Base-by-base conservation (phyloP, 2,113 vertebrate species). In the Opisthocomus hoazin region DNA sequence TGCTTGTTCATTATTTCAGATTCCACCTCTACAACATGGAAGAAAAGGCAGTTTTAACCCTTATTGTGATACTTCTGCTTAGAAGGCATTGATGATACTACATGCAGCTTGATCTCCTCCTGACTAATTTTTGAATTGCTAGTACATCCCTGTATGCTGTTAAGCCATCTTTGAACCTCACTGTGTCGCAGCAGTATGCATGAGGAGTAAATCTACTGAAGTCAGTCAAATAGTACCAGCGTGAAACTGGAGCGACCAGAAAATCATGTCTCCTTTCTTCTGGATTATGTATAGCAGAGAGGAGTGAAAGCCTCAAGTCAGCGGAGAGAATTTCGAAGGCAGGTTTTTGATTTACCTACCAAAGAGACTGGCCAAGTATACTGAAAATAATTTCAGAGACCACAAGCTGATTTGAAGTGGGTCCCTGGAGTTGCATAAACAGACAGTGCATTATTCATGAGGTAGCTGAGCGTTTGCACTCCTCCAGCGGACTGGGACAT, bases 251-350 rank as follows among this genome's bases (percentile, higher is more conserved):
- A 92, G 82, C 79, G 93, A 96, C 93, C 87, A 87, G 57, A 75
- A 93, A 87, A 84, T 93, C 89, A 70, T 56, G 70, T 92, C 87
- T 79, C 54, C 78, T 95, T 94, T 94, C 68, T 73, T 84, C 46
- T 74, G 76, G 45, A 63, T 94, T 93, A 85, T 93, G 50, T 58
- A 4, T 39, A 79, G 58, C 75, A 90, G 81, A 70, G 77, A 83
- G 54, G 68, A 77, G 43, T 39, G 64, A 86, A 96, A 94, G 85
- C 76, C 39, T 65, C 19, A 61, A 87, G 54, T 8, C 29, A 92
- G 73, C 69, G 58, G 51, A 26, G 95, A 95, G 96, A 97, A 96
- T 97, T 97, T 96, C 15, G 37, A 79, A 91, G 86, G 92, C 84
- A 90, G 93, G 71, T 87, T 90, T 85, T 84, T 39, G 91, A 97